Evolutionary conservation across 2,888 invertebrate genomes (phyloP).

Genomic region (Agelastica alni): DNA sequence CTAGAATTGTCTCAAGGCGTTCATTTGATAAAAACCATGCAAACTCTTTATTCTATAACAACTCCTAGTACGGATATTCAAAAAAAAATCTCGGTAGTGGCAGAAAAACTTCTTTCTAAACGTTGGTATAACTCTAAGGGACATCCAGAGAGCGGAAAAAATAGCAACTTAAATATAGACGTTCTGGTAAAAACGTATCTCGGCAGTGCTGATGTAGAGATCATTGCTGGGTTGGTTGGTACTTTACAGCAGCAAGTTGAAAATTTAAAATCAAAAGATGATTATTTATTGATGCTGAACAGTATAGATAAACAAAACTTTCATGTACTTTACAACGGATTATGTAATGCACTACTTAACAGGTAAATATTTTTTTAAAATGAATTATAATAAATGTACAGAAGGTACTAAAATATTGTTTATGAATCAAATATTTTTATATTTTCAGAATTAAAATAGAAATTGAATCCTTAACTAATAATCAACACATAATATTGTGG

Average conservation of each 20-base stretch:
- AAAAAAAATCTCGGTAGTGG: slow-evolving; percentile 59
- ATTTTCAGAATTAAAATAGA: slow-evolving; percentile 58
- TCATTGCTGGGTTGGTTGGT: slow-evolving; percentile 63
- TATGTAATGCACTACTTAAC: slow-evolving; percentile 66
- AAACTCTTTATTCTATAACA: slow-evolving; percentile 57
- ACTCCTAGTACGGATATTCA: slow-evolving; percentile 55
- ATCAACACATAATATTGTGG: slow-evolving; percentile 69
- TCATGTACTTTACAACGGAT: slow-evolving; percentile 67
- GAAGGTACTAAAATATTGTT: too few species aligned
- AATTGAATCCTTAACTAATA: slow-evolving; percentile 61
- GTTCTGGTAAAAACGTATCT: slow-evolving; percentile 69
- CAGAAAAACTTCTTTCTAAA: slow-evolving; percentile 64
- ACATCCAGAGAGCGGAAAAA: slow-evolving; percentile 66
- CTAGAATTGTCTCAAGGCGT: slow-evolving; percentile 62
- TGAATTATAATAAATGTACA: too few species aligned
- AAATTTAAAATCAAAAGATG: slow-evolving; percentile 62
- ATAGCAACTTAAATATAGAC: slow-evolving; percentile 57
- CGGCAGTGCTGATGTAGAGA: slow-evolving; percentile 61
- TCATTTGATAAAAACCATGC: slow-evolving; percentile 60
- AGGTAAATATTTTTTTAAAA: too few species aligned
- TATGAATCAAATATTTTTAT: too few species aligned
- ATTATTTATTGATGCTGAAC: slow-evolving; percentile 63
- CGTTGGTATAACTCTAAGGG: slow-evolving; percentile 73
- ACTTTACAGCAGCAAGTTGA: slow-evolving; percentile 61
- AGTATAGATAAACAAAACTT: slow-evolving; percentile 72